These are phyloP conservation scores for Phylloscopus trochiloides DNA, from an alignment of 2,113 vertebrate genomes.

Conservation along the genomic window DNA sequence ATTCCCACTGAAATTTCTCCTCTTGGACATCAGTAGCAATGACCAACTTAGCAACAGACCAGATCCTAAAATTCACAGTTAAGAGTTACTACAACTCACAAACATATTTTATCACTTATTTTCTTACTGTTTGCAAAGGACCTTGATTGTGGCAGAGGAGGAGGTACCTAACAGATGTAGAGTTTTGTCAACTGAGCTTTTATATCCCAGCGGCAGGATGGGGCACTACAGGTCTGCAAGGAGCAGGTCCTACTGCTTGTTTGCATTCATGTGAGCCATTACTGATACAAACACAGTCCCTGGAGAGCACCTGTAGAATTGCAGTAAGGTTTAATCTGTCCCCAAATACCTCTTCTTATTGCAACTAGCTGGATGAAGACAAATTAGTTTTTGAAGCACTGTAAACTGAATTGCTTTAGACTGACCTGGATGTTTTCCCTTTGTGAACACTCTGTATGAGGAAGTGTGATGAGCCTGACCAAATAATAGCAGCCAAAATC, in stretches of 20 bases:
- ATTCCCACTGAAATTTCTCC: neutral
- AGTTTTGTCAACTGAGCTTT: neutral
- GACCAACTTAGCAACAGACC: neutral
- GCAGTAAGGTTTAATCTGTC: neutral
- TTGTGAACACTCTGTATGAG: neutral
- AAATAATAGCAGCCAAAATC: neutral
- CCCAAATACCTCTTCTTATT: neutral
- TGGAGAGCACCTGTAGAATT: neutral
- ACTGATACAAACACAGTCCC: neutral
- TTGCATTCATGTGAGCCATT: neutral
- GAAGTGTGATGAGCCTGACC: neutral
- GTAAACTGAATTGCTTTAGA: neutral
- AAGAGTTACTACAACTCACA: neutral
- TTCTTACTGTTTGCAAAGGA: neutral
- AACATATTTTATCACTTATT: neutral
- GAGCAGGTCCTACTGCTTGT: neutral
- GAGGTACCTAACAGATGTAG: neutral
- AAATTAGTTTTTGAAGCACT: neutral
- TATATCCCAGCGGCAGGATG: neutral
- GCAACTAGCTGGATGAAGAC: neutral
- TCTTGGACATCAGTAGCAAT: neutral
- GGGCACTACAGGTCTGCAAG: neutral
- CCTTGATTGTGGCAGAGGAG: fast-evolving
- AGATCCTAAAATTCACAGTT: neutral
- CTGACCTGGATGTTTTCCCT: neutral